Conservation (phyloP, 2,797 vertebrate genomes). For the Cuculus canorus region DNA sequence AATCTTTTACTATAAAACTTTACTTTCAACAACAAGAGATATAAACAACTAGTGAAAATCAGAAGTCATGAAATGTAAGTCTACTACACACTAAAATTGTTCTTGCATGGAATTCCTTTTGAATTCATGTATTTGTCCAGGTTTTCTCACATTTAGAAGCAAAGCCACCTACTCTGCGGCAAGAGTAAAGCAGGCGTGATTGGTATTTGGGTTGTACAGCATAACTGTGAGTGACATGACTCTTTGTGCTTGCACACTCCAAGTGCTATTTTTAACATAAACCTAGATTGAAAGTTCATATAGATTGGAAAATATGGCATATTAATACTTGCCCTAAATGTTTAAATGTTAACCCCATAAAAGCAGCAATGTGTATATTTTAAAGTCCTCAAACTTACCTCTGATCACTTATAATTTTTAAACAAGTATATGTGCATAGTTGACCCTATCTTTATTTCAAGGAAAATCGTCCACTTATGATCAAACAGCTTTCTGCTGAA, state of each 20-base stretch:
- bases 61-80: neutral
- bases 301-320: neutral
- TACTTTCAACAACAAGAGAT: neutral
- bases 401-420: neutral
- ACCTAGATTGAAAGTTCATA: neutral
- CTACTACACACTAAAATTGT: neutral
- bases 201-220: neutral
- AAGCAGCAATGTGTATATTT: neutral
- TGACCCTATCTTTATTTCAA: neutral
- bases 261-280: neutral
- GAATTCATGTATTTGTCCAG: rapidly evolving
- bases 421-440: neutral
- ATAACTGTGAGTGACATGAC: neutral
- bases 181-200: neutral
- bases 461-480: neutral
- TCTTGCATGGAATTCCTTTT: neutral
- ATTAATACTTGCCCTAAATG: neutral
- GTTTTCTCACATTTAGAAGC: neutral
- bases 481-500: neutral
- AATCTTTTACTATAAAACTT: neutral
- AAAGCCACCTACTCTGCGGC: neutral
- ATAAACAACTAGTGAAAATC: neutral
- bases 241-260: neutral
- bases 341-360: neutral
- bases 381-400: neutral